Base-by-base conservation (phyloP, 2,113 vertebrate genomes). In the Cranoglanis bouderius region DNA sequence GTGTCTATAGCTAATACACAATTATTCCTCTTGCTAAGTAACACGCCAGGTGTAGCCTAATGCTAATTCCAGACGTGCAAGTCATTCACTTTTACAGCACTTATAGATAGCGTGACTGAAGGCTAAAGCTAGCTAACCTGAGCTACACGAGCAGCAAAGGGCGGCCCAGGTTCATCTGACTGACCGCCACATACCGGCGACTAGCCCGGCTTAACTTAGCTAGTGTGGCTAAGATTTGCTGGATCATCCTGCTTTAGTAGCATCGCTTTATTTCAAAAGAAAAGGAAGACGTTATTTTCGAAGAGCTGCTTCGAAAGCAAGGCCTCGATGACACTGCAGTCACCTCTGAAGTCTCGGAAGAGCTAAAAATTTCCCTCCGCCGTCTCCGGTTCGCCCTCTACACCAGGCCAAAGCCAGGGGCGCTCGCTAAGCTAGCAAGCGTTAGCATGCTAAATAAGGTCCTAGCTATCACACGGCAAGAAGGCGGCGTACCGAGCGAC, bases 321-420 rank as follows among this genome's bases (percentile, higher is more conserved):
- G 59, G 85, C 92, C 92, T 93, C 92, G 92, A 94, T 95, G 95
- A 95, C 95, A 95, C 92, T 94, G 93, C 95, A 93, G 91, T 94
- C 87, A 87, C 86, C 90, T 81, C 63, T 57, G 84, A 35, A 85
- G 51, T 70, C 85, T 78, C 21, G 51, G 32, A 88, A 81, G 49
- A 83, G 84, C 67, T 32, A 55, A 75, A 63, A 59, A 83, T 82
- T 57, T 63, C 38, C 74, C 65, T 65, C 46, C 78, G 74, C 67
- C 0, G 46, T 63, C 84, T 85, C 83, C 46, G 70, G 53, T 88
- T 85, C 84, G 84, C 87, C 72, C 88, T 88, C 46, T 82, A 26
- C 87, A 63, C 55, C 85, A 88, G 85, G 90, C 90, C 89, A 84
- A 84, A 88, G 53, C 82, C 83, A 89, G 89, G 74, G 85, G 43